A percentile compares a stretch with the other conserved stretches of the same genome.
Evolutionary conservation across 2,888 invertebrate species (phyloP).

Genomic region (Cheilosia grossa): DNA sequence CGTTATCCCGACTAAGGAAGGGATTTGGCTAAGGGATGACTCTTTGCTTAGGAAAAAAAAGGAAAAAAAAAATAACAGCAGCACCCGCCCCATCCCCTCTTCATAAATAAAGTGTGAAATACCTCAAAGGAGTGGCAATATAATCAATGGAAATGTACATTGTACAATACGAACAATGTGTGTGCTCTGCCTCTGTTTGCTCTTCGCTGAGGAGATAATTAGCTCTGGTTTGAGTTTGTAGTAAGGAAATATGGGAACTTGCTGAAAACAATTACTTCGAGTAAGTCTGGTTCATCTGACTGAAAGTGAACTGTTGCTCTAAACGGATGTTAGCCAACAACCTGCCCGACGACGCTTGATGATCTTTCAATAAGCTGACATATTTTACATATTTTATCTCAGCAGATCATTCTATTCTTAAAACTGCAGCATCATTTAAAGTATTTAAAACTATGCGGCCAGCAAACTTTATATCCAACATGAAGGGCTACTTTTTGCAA

Average conservation of each 20-base stretch:
- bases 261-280: neutral
- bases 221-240: neutral
- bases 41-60: conserved; percentile 24
- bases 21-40: conserved; percentile 41
- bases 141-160: conserved; percentile 21
- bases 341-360: no score
- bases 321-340: no score
- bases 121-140: conserved; percentile 36
- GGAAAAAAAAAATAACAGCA: conserved; percentile 3
- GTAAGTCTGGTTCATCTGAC: no score
- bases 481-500: no score
- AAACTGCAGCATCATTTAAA: no score
- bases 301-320: no score
- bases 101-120: conserved; percentile 24
- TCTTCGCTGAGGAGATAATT: neutral
- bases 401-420: no score
- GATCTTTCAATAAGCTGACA: no score
- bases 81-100: conserved; percentile 22
- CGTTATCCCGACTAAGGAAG: conserved; percentile 21
- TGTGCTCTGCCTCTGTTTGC: neutral
- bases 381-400: no score
- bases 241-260: neutral
- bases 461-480: no score
- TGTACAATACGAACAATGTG: no score
- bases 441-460: no score